Evolutionary conservation across 2,113 vertebrate genomes (phyloP), one percentile per base, ranked within the genome.

Genomic region (Apistogramma diplotaenia): DNA sequence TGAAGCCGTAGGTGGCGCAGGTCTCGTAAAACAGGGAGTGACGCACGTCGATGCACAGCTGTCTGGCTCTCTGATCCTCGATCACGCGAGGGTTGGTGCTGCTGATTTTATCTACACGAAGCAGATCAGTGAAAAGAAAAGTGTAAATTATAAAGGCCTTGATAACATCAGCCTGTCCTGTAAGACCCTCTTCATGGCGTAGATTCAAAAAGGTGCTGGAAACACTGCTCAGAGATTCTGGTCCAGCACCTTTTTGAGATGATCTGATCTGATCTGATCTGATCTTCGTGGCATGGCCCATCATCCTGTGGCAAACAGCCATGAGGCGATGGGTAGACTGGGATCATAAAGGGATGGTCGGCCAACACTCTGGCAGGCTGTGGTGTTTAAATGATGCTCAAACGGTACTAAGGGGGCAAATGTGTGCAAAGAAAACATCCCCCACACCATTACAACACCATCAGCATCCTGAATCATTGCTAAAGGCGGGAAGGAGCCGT

Each of bases 1-100:
- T 99, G 90, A 99, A 97, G 15, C 98, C 98, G 0, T 99, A 99
- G 3, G 98, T 99, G 25, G 98, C 97, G 0, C 98, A 99, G 21
- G 98, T 99, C 94, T 99, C 98, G 1, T 97, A 99, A 87, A 99
- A 99, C 78, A 96, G 94, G 29, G 97, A 98, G 55, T 97, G 95
- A 6, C 93, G 96, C 86, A 96, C 95, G 16, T 97, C 97, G 0
- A 94, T 83, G 0, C 97, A 99, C 56, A 99, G 94, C 81, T 96
- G 95, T 15, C 96, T 89, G 58, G 97, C 98, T 0, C 97, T 93
- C 5, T 96, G 93, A 3, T 99, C 97, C 13, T 97, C 97, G 5
- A 99, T 96, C 23, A 95, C 96, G 0, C 98, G 96, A 0, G 96
- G 97, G 89, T 97, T 98, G 79, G 93, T 94, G 61, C 96, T 95